Evolutionary conservation across 2,888 invertebrate genomes (phyloP).

Genomic region (Ochropacha duplaris): DNA sequence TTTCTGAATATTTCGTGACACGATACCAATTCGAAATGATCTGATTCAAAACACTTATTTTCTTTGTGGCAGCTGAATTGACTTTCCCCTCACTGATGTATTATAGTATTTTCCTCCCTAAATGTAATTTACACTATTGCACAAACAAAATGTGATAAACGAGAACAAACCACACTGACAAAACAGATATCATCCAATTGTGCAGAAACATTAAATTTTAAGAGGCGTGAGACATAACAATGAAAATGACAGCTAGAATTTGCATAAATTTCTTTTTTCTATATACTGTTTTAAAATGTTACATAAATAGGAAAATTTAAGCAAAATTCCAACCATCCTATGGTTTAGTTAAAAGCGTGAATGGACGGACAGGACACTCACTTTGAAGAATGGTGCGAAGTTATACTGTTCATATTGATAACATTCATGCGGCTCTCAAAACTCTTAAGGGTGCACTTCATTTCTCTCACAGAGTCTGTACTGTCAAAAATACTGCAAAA

Average conservation of each 20-base stretch:
- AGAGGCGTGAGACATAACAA: neutral
- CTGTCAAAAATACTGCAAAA: constrained; percentile 82
- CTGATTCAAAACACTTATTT: too few relatives aligned
- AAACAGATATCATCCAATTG: neutral
- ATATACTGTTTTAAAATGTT: neutral
- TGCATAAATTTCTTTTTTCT: neutral
- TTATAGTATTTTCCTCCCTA: too few relatives aligned
- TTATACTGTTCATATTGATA: constrained; percentile 73
- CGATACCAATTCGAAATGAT: too few relatives aligned
- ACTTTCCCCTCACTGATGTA: too few relatives aligned
- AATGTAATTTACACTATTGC: neutral
- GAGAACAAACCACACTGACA: neutral
- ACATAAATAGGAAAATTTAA: neutral
- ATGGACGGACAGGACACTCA: constrained; percentile 58
- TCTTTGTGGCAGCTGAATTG: too few relatives aligned
- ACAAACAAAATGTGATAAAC: neutral
- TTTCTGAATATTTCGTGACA: too few relatives aligned
- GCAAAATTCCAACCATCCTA: neutral
- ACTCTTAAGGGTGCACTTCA: constrained; percentile 74
- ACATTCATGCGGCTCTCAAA: constrained; percentile 80
- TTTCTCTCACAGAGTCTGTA: constrained; percentile 79
- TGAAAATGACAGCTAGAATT: neutral
- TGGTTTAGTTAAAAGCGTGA: constrained; percentile 16
- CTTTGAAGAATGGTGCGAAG: constrained; percentile 72
- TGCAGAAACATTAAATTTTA: neutral